phyloP scores from a whole-genome alignment of 2,113 vertebrate genomes.

The Pelvicachromis taeniatus region DNA sequence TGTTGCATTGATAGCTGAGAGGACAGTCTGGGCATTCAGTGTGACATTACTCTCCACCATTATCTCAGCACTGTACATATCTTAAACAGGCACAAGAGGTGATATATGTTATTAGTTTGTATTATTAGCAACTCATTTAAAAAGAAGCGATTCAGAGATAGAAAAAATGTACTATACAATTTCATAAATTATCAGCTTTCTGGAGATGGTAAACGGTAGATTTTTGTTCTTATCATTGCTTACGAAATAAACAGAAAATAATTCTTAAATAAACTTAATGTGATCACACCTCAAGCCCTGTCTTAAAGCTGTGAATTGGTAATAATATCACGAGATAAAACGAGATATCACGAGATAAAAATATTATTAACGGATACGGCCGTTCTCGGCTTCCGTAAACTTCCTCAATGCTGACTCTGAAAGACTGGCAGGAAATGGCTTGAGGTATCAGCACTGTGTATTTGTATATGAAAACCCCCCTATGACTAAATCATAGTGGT shows the following conservation, averaged over 20 bases:
- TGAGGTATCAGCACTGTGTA: background rate
- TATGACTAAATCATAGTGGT: background rate
- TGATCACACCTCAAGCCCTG: background rate
- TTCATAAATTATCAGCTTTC: too few species aligned
- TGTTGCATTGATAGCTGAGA: background rate
- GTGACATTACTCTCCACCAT: constrained; percentile 63
- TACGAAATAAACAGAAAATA: too few species aligned
- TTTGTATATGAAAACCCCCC: background rate
- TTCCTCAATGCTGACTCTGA: background rate
- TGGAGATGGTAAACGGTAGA: too few species aligned
- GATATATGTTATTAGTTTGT: background rate
- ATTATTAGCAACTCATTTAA: background rate
- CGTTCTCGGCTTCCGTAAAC: too few species aligned
- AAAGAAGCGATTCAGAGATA: background rate
- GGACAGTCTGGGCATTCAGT: background rate
- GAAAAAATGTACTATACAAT: background rate
- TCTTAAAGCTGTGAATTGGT: background rate
- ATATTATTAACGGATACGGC: too few species aligned
- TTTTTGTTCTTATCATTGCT: too few species aligned
- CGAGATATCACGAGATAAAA: too few species aligned
- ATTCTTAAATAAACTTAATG: background rate
- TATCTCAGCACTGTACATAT: constrained; percentile 43
- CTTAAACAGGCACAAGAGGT: background rate
- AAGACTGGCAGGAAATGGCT: background rate
- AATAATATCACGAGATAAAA: too few species aligned